phyloP scores from a whole-genome alignment of 2,113 vertebrate species.

The Ardeotis arabs region DNA sequence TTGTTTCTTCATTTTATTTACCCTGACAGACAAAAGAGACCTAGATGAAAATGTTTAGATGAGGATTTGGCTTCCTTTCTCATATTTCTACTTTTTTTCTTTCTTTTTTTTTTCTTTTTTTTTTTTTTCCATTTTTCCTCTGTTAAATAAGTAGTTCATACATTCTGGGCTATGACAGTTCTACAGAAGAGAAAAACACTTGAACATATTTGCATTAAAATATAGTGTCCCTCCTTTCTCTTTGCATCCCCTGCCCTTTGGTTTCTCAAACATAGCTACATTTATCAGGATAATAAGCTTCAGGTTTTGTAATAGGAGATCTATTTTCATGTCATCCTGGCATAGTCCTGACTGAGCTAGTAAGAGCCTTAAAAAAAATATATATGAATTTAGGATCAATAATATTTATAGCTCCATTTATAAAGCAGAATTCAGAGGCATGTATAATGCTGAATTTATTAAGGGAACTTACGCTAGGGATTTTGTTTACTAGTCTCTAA shows the following conservation, averaged over 20 bases:
- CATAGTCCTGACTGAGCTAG: not conserved
- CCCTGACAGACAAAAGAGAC: constrained; percentile 57
- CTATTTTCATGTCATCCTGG: constrained; percentile 29
- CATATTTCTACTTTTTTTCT: not conserved
- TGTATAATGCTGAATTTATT: constrained; percentile 17
- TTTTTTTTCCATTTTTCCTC: too few species aligned
- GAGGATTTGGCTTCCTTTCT: constrained; percentile 7
- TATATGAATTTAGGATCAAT: constrained; percentile 36
- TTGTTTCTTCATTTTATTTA: constrained; percentile 65
- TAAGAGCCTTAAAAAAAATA: constrained; percentile 29
- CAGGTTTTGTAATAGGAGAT: constrained; percentile 6
- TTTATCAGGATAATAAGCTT: constrained; percentile 46
- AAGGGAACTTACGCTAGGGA: not conserved
- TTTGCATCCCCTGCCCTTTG: not conserved
- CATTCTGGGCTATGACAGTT: not conserved
- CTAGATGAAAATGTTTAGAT: constrained; percentile 51
- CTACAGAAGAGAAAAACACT: not conserved
- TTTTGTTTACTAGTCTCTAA: constrained; percentile 25
- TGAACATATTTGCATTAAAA: not conserved
- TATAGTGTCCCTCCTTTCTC: not conserved
- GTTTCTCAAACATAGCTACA: constrained; percentile 1
- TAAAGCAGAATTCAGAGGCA: constrained; percentile 38
- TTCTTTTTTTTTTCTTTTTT: not conserved
- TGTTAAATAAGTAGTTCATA: not conserved
- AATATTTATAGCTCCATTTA: constrained; percentile 49